Conservation (phyloP, 2,888 invertebrate species). For the Orthosia gracilis region DNA sequence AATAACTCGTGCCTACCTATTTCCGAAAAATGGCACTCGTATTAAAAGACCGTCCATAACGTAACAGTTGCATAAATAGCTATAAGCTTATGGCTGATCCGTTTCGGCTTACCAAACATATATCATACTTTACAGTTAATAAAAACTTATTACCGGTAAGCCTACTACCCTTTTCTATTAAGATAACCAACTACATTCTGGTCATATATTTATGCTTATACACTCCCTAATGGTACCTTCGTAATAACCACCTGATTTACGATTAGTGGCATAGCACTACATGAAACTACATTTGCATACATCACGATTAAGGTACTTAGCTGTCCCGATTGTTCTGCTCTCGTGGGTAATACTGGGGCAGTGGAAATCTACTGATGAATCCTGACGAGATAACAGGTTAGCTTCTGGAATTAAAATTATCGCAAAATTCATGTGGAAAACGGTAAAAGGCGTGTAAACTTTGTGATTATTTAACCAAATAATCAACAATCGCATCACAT, state of each 20-base stretch:
- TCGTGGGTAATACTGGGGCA: background rate
- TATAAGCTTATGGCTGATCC: too few species aligned
- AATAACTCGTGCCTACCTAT: too few species aligned
- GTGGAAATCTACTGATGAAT: constrained; percentile 14
- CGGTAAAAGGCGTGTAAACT: background rate
- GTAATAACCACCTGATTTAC: constrained; percentile 60
- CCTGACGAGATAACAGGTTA: background rate
- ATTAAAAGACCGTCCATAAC: too few species aligned
- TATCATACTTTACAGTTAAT: background rate
- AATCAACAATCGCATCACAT: background rate
- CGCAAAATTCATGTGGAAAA: background rate
- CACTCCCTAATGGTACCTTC: constrained; percentile 43
- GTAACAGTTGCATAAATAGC: too few species aligned
- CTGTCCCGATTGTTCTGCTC: constrained; percentile 25
- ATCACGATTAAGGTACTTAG: constrained; percentile 52
- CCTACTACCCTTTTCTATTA: constrained; percentile 21
- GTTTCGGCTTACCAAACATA: too few species aligned
- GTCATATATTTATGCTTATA: constrained; percentile 40
- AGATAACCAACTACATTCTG: background rate
- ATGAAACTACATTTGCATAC: constrained; percentile 56
- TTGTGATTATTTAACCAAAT: background rate
- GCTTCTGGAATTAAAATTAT: background rate
- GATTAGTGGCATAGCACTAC: constrained; percentile 50
- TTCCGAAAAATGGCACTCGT: too few species aligned
- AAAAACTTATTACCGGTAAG: background rate